Conservation (phyloP, 2,797 vertebrate species). For the Microctenopoma lineatum region DNA sequence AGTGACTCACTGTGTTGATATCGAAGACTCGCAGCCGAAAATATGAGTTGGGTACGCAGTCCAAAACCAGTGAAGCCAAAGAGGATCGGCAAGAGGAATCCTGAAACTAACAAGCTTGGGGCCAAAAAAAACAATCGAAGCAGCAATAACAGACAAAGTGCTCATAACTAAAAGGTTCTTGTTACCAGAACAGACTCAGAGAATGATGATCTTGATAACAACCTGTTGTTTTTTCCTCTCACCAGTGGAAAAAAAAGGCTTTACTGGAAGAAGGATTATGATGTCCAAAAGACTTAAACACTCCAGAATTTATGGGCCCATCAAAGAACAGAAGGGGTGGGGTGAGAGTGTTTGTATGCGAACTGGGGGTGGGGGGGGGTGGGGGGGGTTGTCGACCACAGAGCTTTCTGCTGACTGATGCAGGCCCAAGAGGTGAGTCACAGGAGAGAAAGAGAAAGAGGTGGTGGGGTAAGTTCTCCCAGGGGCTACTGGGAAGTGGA, state of each 20-base stretch:
- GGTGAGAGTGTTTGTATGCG: conserved; percentile 26
- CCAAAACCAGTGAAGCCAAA: neutral
- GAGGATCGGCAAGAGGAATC: neutral
- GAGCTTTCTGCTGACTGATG: conserved; percentile 79
- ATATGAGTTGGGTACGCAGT: conserved; percentile 14
- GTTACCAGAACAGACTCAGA: conserved; percentile 41
- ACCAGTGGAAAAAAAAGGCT: conserved; percentile 49
- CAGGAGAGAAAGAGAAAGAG: conserved; percentile 22
- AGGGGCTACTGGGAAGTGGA: conserved; percentile 47
- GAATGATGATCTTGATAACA: conserved; percentile 65
- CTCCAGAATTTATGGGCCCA: conserved; percentile 82
- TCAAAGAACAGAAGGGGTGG: conserved; percentile 78
- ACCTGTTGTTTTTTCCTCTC: conserved; percentile 63
- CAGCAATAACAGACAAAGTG: conserved; percentile 22
- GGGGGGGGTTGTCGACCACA: conserved; percentile 62
- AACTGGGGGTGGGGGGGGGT: neutral
- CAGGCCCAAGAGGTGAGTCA: conserved; percentile 81
- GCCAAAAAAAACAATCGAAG: conserved; percentile 12
- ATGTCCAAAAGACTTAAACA: conserved; percentile 85
- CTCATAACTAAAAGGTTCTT: conserved; percentile 39
- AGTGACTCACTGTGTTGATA: conserved; percentile 71
- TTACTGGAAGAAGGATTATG: conserved; percentile 87
- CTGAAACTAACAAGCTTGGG: conserved; percentile 4
- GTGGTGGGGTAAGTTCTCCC: conserved; percentile 35
- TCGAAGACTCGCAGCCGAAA: conserved; percentile 23